These are phyloP conservation scores for Hyles vespertilio DNA, from an alignment of 1,140 invertebrate species.

Conservation along the genomic window DNA sequence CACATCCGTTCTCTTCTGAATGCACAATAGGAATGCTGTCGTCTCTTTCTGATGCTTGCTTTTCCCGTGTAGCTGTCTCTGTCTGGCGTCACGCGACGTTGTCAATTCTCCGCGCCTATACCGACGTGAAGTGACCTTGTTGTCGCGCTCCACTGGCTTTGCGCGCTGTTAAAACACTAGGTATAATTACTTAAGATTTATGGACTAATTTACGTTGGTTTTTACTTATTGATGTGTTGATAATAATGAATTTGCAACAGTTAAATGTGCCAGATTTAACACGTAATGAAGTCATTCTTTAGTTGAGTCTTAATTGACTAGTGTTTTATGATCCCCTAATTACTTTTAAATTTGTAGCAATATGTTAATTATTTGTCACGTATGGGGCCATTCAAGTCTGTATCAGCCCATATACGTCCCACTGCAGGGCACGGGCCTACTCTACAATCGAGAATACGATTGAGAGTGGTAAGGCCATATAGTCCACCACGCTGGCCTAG, in stretches of 20 bases:
- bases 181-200: conserved; percentile 48
- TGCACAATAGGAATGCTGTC: conserved; percentile 51
- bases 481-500: too few species aligned
- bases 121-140: conserved; percentile 53
- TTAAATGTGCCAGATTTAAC: not conserved
- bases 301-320: too few species aligned
- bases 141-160: conserved; percentile 36
- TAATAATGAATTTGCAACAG: conserved; percentile 3
- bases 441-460: too few species aligned
- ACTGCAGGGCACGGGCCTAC: too few species aligned
- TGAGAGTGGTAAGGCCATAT: too few species aligned
- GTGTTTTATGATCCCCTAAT: too few species aligned
- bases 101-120: conserved; percentile 37
- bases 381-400: too few species aligned
- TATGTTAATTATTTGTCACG: too few species aligned
- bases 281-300: conserved; percentile 8
- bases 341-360: too few species aligned
- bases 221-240: conserved; percentile 13
- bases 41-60: conserved; percentile 35
- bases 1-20: conserved; percentile 64
- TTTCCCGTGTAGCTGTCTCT: conserved; percentile 23
- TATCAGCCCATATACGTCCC: too few species aligned
- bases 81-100: conserved; percentile 45
- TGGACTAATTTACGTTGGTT: conserved; percentile 29
- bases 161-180: conserved; percentile 35